A percentile compares a stretch with the other conserved stretches of the same genome.
These are phyloP conservation scores for Ips typographus DNA, from an alignment of 1,140 invertebrate genomes.

Conservation along the genomic window DNA sequence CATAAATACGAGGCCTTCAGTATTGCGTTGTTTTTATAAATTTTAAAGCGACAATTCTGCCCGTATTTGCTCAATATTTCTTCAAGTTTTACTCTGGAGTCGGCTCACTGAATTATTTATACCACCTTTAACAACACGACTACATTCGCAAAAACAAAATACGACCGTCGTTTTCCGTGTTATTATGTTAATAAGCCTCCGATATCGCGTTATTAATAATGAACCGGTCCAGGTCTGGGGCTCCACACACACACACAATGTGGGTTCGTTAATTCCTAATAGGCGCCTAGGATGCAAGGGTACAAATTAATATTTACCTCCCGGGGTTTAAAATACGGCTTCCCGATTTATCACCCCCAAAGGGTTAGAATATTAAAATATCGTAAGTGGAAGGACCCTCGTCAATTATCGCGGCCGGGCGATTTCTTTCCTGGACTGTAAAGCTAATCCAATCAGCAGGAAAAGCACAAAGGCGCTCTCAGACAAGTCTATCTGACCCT, in stretches of 20 bases:
- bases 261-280: constrained; percentile 5
- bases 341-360: background rate
- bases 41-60: constrained; percentile 6
- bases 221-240: too few relatives aligned
- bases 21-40: constrained; percentile 5
- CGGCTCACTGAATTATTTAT: too few relatives aligned
- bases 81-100: too few relatives aligned
- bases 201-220: too few relatives aligned
- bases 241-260: too few relatives aligned
- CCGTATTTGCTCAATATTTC: too few relatives aligned
- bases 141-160: too few relatives aligned
- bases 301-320: constrained; percentile 11
- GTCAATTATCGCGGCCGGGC: background rate
- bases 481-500: constrained; percentile 19
- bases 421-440: background rate
- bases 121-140: too few relatives aligned
- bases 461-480: background rate
- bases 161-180: too few relatives aligned
- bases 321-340: constrained; percentile 4
- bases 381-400: background rate
- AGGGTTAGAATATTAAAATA: constrained; percentile 7
- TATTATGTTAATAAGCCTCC: too few relatives aligned
- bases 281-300: background rate
- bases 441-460: constrained; percentile 13
- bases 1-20: constrained; percentile 6